These are phyloP conservation scores for Notolabrus celidotus DNA, from an alignment of 2,797 vertebrate species.

Conservation along the genomic window DNA sequence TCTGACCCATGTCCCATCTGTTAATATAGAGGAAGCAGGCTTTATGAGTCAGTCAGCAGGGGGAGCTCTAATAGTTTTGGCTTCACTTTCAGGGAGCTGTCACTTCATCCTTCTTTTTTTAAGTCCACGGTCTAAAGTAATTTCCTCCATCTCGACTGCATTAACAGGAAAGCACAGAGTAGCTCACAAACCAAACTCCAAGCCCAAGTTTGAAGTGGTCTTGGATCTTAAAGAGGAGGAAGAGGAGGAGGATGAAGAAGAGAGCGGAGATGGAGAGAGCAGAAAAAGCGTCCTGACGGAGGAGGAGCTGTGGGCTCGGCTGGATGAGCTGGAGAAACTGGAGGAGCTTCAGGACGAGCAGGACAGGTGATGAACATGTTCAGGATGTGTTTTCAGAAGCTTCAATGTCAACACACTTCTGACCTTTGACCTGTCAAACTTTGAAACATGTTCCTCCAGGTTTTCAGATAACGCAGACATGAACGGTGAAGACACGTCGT, in stretches of 20 bases:
- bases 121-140: too few species aligned
- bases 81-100: too few species aligned
- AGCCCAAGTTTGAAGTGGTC: conserved; percentile 86
- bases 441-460: conserved; percentile 65
- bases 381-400: background rate
- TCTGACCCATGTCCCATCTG: too few species aligned
- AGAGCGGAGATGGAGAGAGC: conserved; percentile 35
- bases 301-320: conserved; percentile 89
- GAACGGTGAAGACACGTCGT: conserved; percentile 86
- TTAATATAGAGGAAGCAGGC: too few species aligned
- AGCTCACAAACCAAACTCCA: conserved; percentile 93
- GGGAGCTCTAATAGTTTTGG: too few species aligned
- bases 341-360: conserved; percentile 87
- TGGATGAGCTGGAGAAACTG: conserved; percentile 93
- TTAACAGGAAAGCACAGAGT: conserved; percentile 86
- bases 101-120: too few species aligned
- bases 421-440: background rate
- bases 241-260: conserved; percentile 48
- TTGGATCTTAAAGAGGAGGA: conserved; percentile 70
- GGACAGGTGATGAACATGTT: conserved; percentile 70
- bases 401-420: background rate
- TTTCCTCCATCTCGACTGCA: background rate
- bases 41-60: too few species aligned
- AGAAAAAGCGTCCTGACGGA: conserved; percentile 82
- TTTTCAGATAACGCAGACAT: conserved; percentile 80